phyloP scores from a whole-genome alignment of 2,797 vertebrate genomes.

The Gambelia wislizenii region DNA sequence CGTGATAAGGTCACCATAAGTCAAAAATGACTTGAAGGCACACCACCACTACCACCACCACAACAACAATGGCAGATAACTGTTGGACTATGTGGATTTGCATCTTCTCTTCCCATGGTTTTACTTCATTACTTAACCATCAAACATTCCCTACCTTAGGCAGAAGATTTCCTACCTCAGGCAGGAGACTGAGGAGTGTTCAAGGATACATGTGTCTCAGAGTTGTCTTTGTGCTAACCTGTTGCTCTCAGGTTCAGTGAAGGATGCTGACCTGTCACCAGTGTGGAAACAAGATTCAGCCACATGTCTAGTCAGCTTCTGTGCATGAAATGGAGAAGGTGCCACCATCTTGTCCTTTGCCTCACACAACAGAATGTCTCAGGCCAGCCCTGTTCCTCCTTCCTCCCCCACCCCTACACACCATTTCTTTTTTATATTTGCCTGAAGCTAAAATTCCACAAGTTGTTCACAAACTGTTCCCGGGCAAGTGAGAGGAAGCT shows the following conservation, averaged over 20 bases:
- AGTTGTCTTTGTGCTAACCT: background rate
- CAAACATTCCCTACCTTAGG: background rate
- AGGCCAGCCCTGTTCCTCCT: background rate
- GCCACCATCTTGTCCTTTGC: background rate
- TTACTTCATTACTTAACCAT: too few relatives aligned
- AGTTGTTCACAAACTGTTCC: background rate
- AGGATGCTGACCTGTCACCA: background rate
- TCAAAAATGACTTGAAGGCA: too few relatives aligned
- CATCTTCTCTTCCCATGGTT: background rate
- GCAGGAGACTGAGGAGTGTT: too few relatives aligned
- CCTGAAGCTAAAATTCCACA: background rate
- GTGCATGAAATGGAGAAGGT: background rate
- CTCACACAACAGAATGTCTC: background rate
- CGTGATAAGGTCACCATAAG: too few relatives aligned
- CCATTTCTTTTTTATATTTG: background rate
- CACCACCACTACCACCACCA: too few relatives aligned
- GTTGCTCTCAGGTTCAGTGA: background rate
- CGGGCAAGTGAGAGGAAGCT: background rate
- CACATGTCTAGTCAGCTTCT: background rate
- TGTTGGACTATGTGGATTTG: background rate
- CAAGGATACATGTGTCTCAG: background rate
- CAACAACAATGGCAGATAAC: background rate
- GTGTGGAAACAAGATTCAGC: background rate
- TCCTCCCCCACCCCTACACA: too few relatives aligned
- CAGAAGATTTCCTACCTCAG: too few relatives aligned